These are phyloP conservation scores for Excalfactoria chinensis DNA, from an alignment of 2,113 vertebrate species.

Conservation along the genomic window DNA sequence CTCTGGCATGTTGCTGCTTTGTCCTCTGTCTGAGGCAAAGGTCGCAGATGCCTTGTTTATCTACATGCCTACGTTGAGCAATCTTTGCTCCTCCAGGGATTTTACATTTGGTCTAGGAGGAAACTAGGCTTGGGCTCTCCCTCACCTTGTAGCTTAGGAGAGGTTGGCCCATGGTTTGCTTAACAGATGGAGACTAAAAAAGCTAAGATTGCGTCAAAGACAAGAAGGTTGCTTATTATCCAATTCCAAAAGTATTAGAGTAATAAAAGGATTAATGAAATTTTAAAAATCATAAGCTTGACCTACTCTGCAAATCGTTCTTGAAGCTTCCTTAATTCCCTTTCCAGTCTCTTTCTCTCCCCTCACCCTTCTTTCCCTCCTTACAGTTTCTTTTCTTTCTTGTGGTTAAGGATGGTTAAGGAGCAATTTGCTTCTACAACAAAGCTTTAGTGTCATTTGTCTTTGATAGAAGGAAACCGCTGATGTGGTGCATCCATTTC, in stretches of 20 bases:
- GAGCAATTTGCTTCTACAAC: constrained; percentile 9
- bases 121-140: neutral
- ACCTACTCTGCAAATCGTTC: constrained; percentile 7
- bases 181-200: neutral
- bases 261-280: constrained; percentile 29
- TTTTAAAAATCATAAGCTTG: neutral
- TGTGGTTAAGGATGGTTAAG: constrained; percentile 3
- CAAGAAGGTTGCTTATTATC: neutral
- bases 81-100: neutral
- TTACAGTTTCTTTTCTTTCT: neutral
- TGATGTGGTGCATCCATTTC: neutral
- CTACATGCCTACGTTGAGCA: neutral
- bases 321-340: constrained; percentile 4
- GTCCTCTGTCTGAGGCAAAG: neutral
- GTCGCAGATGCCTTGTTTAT: neutral
- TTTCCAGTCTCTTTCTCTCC: neutral
- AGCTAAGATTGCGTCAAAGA: neutral
- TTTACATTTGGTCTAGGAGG: neutral
- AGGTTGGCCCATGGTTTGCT: neutral
- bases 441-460: neutral
- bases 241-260: constrained; percentile 17
- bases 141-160: neutral
- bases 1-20: neutral
- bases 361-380: neutral
- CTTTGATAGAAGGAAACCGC: constrained; percentile 12